Conservation (phyloP, 2,888 invertebrate species). For the Penaeus monodon region DNA sequence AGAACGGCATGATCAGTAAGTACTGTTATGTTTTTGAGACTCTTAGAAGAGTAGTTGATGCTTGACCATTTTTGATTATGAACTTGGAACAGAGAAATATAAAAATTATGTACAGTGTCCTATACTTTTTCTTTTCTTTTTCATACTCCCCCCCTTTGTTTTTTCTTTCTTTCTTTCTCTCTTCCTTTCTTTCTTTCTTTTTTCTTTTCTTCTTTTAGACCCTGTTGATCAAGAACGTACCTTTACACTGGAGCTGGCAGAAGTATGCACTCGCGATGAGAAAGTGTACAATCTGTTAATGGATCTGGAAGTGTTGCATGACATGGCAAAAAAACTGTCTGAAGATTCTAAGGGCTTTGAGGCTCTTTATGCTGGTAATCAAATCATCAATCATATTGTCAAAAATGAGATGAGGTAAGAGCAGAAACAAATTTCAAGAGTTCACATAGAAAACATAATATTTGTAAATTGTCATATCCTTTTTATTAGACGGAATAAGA, state of each 20-base stretch:
- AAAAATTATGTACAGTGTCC: too few species aligned
- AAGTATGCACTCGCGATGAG: slow-evolving; percentile 69
- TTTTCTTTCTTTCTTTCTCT: neutral
- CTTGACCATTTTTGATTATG: too few species aligned
- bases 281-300: slow-evolving; percentile 68
- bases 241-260: slow-evolving; percentile 69
- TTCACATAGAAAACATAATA: too few species aligned
- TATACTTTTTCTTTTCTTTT: neutral
- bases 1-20: slow-evolving; percentile 68
- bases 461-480: too few species aligned
- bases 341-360: slow-evolving; percentile 70
- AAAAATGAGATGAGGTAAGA: slow-evolving; percentile 9
- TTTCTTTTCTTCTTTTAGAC: slow-evolving; percentile 1
- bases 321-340: slow-evolving; percentile 69
- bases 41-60: too few species aligned
- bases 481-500: too few species aligned
- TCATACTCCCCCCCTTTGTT: neutral
- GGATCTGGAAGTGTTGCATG: slow-evolving; percentile 71
- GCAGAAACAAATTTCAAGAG: too few species aligned
- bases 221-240: slow-evolving; percentile 19
- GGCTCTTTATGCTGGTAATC: slow-evolving; percentile 72
- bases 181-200: neutral
- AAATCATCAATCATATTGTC: slow-evolving; percentile 70
- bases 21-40: neutral
- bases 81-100: too few species aligned